A percentile compares a stretch with the other conserved stretches of the same genome.
Conservation (phyloP, 2,888 invertebrate genomes). For the Amblyjoppa fuscipennis region DNA sequence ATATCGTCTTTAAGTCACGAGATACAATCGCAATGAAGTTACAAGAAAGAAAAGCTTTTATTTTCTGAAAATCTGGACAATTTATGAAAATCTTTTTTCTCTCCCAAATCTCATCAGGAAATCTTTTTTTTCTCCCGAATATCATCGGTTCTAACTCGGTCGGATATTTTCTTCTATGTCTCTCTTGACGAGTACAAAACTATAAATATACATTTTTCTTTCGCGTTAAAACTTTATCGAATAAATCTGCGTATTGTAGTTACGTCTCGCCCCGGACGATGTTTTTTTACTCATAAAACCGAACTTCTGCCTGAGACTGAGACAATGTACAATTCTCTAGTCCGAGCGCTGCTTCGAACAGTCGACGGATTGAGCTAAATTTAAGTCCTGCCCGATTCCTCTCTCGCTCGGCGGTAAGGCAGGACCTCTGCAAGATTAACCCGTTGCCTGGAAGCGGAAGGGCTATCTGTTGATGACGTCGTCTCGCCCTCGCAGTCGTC, state of each 20-base stretch:
- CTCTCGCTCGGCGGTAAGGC: neutral
- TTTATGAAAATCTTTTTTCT: too few species aligned
- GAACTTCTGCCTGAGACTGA: neutral
- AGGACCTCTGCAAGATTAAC: neutral
- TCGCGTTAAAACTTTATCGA: neutral
- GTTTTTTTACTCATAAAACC: neutral
- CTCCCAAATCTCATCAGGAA: too few species aligned
- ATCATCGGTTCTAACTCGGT: too few species aligned
- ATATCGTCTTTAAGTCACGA: too few species aligned
- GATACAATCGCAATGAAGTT: too few species aligned
- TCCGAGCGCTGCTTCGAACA: neutral
- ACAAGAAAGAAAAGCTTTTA: too few species aligned
- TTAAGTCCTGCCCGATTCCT: neutral
- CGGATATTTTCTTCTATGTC: neutral
- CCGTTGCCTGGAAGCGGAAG: neutral
- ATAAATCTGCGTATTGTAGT: neutral
- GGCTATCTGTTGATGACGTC: constrained; percentile 79
- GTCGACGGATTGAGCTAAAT: neutral
- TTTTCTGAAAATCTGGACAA: too few species aligned
- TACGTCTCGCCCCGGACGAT: neutral
- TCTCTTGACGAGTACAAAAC: constrained; percentile 1
- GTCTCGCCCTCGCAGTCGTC: constrained; percentile 84
- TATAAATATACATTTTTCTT: constrained; percentile 8
- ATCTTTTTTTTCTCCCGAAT: too few species aligned
- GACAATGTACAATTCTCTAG: neutral